phyloP scores from a whole-genome alignment of 2,888 invertebrate genomes.

The Halictus ligatus region DNA sequence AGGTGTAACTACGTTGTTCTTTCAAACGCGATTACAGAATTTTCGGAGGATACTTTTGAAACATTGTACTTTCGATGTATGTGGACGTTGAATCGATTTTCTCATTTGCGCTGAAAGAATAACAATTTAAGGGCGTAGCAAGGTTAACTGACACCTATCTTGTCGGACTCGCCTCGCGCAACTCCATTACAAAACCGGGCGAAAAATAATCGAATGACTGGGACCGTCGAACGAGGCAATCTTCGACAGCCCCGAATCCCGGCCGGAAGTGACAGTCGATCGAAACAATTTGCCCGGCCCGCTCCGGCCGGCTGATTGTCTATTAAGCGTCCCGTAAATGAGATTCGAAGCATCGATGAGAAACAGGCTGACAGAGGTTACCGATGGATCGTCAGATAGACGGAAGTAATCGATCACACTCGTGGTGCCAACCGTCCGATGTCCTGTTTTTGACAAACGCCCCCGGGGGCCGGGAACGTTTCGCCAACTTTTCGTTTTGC shows the following conservation, averaged over 20 bases:
- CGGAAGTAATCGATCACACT: conserved; percentile 8
- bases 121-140: not conserved
- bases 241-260: conserved; percentile 59
- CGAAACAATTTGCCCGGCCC: conserved; percentile 78
- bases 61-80: no score
- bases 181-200: conserved; percentile 49
- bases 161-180: not conserved
- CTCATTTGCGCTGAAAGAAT: no score
- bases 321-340: conserved; percentile 76
- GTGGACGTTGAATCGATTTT: not conserved
- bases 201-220: conserved; percentile 67
- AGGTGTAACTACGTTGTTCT: no score
- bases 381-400: conserved; percentile 43
- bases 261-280: conserved; percentile 77
- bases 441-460: not conserved
- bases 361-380: conserved; percentile 58
- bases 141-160: not conserved
- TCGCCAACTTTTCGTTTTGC: not conserved
- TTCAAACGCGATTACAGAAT: not conserved
- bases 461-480: not conserved
- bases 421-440: not conserved
- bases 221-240: conserved; percentile 64
- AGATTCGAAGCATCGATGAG: conserved; percentile 63
- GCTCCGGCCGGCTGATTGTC: conserved; percentile 75
- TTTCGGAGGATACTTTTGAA: not conserved